Evolutionary conservation across 2,888 invertebrate species (phyloP).

Genomic region (Gerosis bhagava): DNA sequence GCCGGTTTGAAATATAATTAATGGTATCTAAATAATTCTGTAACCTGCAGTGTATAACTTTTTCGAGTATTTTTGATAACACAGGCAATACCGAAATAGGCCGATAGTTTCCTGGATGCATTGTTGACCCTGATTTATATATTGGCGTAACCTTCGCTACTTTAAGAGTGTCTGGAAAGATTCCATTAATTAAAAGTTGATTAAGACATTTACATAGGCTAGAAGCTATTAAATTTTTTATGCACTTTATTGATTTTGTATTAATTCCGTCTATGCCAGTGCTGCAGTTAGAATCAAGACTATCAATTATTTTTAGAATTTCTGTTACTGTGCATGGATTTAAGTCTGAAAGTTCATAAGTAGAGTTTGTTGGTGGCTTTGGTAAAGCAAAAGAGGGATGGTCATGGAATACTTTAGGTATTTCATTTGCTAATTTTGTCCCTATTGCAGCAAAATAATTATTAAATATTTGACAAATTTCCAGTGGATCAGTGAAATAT

Average conservation of each 20-base stretch:
- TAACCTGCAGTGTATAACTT: conserved; percentile 15
- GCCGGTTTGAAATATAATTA: conserved; percentile 11
- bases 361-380: not conserved
- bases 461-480: conserved; percentile 15
- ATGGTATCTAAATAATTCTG: conserved; percentile 1
- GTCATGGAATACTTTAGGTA: not conserved
- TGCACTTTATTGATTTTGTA: conserved; percentile 31
- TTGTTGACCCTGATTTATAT: conserved; percentile 22
- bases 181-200: conserved; percentile 2
- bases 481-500: not conserved
- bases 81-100: conserved; percentile 27
- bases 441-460: conserved; percentile 9
- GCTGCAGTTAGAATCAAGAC: conserved; percentile 17
- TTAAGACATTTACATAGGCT: not conserved
- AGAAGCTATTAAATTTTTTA: conserved; percentile 40
- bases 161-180: conserved; percentile 27
- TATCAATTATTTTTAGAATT: conserved; percentile 3
- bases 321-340: conserved; percentile 1
- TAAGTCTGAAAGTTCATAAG: not conserved
- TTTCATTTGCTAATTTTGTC: not conserved
- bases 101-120: conserved; percentile 22
- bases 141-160: conserved; percentile 22
- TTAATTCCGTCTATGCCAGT: conserved; percentile 22
- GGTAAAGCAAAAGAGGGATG: not conserved
- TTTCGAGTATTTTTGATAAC: conserved; percentile 27